These are phyloP conservation scores for Mugil cephalus DNA, from an alignment of 2,113 vertebrate species.

Conservation along the genomic window DNA sequence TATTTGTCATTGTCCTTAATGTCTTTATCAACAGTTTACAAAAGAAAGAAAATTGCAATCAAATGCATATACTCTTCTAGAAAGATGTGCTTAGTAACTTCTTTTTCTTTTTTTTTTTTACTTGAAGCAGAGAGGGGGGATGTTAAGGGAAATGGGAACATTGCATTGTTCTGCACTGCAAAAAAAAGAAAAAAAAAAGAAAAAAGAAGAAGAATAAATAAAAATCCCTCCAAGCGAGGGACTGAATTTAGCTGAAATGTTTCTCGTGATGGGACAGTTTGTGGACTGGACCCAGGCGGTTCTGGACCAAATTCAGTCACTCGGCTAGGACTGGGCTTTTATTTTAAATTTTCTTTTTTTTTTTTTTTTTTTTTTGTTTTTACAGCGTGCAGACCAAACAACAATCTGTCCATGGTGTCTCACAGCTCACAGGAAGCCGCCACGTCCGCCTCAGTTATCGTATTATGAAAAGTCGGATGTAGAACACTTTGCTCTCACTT, in stretches of 20 bases:
- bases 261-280: not conserved
- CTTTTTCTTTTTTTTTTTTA: slow-evolving; percentile 66
- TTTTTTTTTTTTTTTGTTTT: slow-evolving; percentile 8
- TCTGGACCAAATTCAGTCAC: slow-evolving; percentile 22
- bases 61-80: slow-evolving; percentile 86
- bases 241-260: slow-evolving; percentile 12
- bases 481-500: slow-evolving; percentile 23
- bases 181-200: slow-evolving; percentile 1
- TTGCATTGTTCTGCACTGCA: slow-evolving; percentile 59
- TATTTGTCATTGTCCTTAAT: slow-evolving; percentile 83
- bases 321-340: slow-evolving; percentile 2
- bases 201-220: not conserved
- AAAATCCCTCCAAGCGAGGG: slow-evolving; percentile 26
- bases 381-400: slow-evolving; percentile 27
- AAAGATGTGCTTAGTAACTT: slow-evolving; percentile 87
- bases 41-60: slow-evolving; percentile 83
- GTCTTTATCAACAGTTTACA: slow-evolving; percentile 85
- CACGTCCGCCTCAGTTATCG: slow-evolving; percentile 8
- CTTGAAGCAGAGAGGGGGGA: slow-evolving; percentile 71
- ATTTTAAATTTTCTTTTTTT: too few relatives aligned
- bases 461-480: slow-evolving; percentile 10
- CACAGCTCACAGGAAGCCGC: slow-evolving; percentile 35
- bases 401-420: slow-evolving; percentile 7
- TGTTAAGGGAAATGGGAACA: slow-evolving; percentile 54
- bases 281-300: too few relatives aligned